Evolutionary conservation across 1,140 invertebrate species (phyloP), one percentile per base, ranked within the genome.

Genomic region (Meloidogyne hapla): DNA sequence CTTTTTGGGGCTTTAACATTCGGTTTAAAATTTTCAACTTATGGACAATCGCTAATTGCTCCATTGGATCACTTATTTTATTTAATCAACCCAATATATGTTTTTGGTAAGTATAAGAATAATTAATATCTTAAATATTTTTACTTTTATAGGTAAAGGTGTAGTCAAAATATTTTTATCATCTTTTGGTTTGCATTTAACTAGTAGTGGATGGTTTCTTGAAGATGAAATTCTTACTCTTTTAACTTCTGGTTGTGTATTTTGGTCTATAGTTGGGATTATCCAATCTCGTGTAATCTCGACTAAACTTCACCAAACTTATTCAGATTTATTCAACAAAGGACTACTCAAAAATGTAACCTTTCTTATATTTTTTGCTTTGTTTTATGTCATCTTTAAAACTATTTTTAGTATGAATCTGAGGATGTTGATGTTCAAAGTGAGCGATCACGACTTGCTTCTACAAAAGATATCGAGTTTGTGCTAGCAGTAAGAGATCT

Each of bases 341-440:
- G 28, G n/a, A 8, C 21, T 23, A 1, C 18, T 38, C n/a, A 8
- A 23, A 18, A n/a, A 42, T 38, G 65, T 67, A n/a, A 5, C 12
- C n/a, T n/a, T n/a, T n/a, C n/a, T n/a, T n/a, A n/a, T n/a, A n/a
- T n/a, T n/a, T n/a, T n/a, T 18, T 21, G 0, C 12, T 28, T 5
- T 62, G 15, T 28, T 61, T 33, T 63, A n/a, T 61, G 8, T 73
- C 28, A 21, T 56, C 45, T 63, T 72, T 23, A 40, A 38, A 61
- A 18, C 28, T 40, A 38, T 63, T 4, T n/a, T 23, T 61, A 25
- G 56, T 18, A 15, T 25, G 23, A 73, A 18, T 33, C 42, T 28
- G 78, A 83, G 26, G 81, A 83, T 69, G 72, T 83, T 28, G 81
- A 83, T 71, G 81, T 83, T 8, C 25, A 25, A 26, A 66, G 66